phyloP scores from a whole-genome alignment of 2,888 invertebrate species.

The Melanotus villosus region DNA sequence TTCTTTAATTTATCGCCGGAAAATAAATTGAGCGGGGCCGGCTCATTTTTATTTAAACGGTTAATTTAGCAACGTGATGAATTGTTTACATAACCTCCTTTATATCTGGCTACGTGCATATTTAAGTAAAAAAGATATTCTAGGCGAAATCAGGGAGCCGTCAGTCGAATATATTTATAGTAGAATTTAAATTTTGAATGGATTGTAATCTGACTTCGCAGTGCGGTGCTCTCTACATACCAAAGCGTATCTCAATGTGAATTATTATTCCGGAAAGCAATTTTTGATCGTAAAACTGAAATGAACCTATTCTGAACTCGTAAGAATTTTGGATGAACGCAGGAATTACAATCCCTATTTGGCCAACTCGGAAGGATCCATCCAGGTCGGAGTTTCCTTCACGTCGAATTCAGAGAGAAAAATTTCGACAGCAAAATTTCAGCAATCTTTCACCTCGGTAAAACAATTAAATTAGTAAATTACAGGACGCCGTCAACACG shows the following conservation, averaged over 20 bases:
- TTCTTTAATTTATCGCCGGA: neutral
- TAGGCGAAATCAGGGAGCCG: constrained; percentile 33
- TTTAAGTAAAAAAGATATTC: constrained; percentile 30
- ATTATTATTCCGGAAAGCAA: constrained; percentile 44
- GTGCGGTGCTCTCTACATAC: constrained; percentile 42
- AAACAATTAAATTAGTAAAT: neutral
- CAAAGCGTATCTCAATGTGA: constrained; percentile 42
- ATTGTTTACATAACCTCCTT: constrained; percentile 30
- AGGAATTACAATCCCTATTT: constrained; percentile 24
- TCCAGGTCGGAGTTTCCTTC: neutral
- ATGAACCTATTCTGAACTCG: constrained; percentile 37
- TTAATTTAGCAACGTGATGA: constrained; percentile 21
- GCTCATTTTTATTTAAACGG: constrained; percentile 10
- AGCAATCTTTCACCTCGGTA: neutral
- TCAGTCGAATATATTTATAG: constrained; percentile 37
- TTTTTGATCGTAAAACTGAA: constrained; percentile 44
- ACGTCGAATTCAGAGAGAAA: too few relatives aligned
- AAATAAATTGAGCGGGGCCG: neutral
- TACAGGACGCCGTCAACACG: constrained; percentile 6
- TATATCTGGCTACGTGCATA: constrained; percentile 26
- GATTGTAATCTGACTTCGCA: constrained; percentile 41
- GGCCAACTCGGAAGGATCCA: neutral
- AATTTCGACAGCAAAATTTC: too few relatives aligned
- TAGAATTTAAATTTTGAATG: constrained; percentile 41
- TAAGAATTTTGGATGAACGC: constrained; percentile 27